Evolutionary conservation across 1,140 invertebrate species (phyloP), one percentile per base, ranked within the genome.

Genomic region (Heliconius himera): DNA sequence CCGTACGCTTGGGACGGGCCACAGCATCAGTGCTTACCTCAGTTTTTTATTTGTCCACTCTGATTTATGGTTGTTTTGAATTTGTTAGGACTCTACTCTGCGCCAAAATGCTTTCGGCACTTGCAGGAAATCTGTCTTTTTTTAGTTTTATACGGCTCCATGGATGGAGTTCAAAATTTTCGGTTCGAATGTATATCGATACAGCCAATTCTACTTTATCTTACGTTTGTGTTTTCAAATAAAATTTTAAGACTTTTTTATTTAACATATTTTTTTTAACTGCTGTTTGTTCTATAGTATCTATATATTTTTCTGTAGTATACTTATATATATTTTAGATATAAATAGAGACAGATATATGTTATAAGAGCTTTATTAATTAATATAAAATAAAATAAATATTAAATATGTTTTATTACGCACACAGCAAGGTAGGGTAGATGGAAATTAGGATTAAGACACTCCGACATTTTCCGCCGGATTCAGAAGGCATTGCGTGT

Each of bases 51-150:
- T 94, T 94, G 91, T 93, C 81, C 83, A 79, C 85, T 70, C 84
- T 92, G 92, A 94, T 94, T 93, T 94, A 94, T 93, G 85, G 86
- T 83, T 93, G 92, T 94, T 94, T 89, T 90, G 91, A 93, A 92
- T 92, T 91, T 93, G 90, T 91, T 89, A 84, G 86, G 83, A 81
- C 85, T 84, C 83, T 26, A n/a, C 60, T 66, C 22, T 85, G 82
- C 84, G 91, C 90, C 90, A 91, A 93, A 91, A 93, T 88, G 89
- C 85, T 89, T 88, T 90, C 88, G 87, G 88, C 88, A 88, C 84
- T 87, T 84, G 83, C 87, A 88, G 89, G 86, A 91, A 88, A 87
- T 87, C 85, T 87, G 78, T 73, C 83, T 89, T 91, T 90, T 89
- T 83, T 60, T 81, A 76, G 75, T 78, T 81, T 72, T 74, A 74